Percentiles rank a stretch among this genome's conserved stretches.
phyloP scores from a whole-genome alignment of 2,888 invertebrate species.

The Eristalis arbustorum region DNA sequence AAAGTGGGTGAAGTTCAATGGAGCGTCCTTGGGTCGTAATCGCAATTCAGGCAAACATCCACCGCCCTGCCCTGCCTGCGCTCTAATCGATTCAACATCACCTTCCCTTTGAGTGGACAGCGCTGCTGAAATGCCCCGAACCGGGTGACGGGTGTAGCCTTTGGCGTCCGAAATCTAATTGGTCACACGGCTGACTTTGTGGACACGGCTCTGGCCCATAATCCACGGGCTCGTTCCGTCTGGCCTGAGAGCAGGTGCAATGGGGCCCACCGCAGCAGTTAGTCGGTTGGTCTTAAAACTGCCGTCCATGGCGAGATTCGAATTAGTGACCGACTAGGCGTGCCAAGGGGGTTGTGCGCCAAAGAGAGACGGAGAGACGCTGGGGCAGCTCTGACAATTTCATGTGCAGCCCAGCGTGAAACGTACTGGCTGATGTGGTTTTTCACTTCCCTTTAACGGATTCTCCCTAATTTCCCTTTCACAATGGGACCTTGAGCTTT shows the following conservation, averaged over 20 bases:
- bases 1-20: neutral
- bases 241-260: too few species aligned
- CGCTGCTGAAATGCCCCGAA: neutral
- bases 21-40: neutral
- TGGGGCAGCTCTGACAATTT: neutral
- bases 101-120: neutral
- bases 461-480: neutral
- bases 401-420: slow-evolving; percentile 37
- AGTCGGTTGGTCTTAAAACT: neutral
- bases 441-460: neutral
- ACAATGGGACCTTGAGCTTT: neutral
- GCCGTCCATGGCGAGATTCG: neutral
- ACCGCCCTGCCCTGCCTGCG: neutral
- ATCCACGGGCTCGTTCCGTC: too few species aligned
- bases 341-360: neutral
- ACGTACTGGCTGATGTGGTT: slow-evolving; percentile 36
- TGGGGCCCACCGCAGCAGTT: neutral
- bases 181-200: neutral
- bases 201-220: too few species aligned
- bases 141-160: neutral
- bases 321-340: neutral
- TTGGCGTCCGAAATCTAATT: neutral
- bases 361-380: neutral
- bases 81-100: neutral
- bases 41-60: neutral